Base-by-base conservation (phyloP, 1,140 invertebrate species). In the Nephotettix cincticeps region DNA sequence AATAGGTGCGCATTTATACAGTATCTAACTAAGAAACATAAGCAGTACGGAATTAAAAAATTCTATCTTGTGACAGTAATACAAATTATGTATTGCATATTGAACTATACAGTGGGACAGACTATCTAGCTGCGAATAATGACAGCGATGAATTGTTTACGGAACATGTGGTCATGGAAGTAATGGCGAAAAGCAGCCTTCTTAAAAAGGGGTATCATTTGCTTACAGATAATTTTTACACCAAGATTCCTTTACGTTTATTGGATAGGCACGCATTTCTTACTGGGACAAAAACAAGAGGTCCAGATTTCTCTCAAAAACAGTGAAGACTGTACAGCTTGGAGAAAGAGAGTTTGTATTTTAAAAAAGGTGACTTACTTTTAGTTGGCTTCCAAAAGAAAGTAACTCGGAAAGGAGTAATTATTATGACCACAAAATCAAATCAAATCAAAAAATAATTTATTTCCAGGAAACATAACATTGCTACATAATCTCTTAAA, bases 141-240 rank as follows among this genome's bases (percentile, higher is more conserved):
- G 13, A 29, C 40, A 36, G n/a, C 13, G 25, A 25, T 19, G 19
- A 56, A 30, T 23, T n/a, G n/a, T 68, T 68, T 30, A 63, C 51
- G 9, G 47, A 70, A n/a, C 61, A 63, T 27, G 51, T 70, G 23
- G 56, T 70, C 25, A 27, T 29, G 21, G 25, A 70, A 17, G 28
- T 70, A 32, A 23, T 70, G 21, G 30, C 54, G 23, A 70, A 27
- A 19, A 4, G 47, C n/a, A 40, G 58, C 19, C 32, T 70, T 25
- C 43, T 54, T 21, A 21, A 54, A 23, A 70, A 70, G 32, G 13
- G 32, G 27, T 70, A 70, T 51, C 56, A 70, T 43, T 43, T 64
- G 32, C 63, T 43, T 45, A 70, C 54, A 27, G 56, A 63, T 27
- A 70, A 70, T 29, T 70, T 63, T 23, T 70, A 70, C 14, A 70